Base-by-base conservation (phyloP, 2,888 invertebrate species). In the Drosophila robusta region DNA sequence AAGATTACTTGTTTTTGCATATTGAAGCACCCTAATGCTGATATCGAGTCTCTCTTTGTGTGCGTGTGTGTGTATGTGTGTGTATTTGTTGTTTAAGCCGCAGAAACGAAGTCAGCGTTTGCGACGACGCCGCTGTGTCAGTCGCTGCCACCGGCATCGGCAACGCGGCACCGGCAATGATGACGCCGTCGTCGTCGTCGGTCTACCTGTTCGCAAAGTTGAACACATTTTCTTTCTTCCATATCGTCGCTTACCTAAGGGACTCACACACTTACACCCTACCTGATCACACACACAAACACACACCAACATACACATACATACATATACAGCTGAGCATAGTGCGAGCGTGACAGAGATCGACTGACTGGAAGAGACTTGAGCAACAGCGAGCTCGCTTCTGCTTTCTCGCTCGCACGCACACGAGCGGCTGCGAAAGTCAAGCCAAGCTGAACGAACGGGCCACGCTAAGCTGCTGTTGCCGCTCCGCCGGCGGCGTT, bases 381-480 rank as follows among this genome's bases (percentile, higher is more conserved):
- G 26, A 26, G 26, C 26, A 26, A 26, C 18, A 29, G 29, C 29
- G 29, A 29, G 52, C 52, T 44, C 47, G 50, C 18, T 18, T 24
- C 7, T 18, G 38, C 44, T 12, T 26, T n/a, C 54, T 14, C 49
- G 68, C 82, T 52, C 51, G 49, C 67, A 78, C 54, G 47, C 63
- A 51, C 70, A 18, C 46, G 22, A 52, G 55, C 55, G 38, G 32
- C 58, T 61, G 68, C 64, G 67, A 66, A 84, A 87, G 76, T 79
- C 89, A 89, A 89, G 82, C 89, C 89, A 88, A 89, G 89, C 89
- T 86, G 85, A 89, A 87, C 89, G 86, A 88, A 82, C 89, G 77
- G 66, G 66, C 89, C 78, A 84, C 75, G 82, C 87, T 89, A 87
- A 87, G 89, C 89, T 75, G 88, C 73, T 87, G 82, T 82, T 87